Conservation (phyloP, 2,888 invertebrate species). For the Drosophila mimetica region DNA sequence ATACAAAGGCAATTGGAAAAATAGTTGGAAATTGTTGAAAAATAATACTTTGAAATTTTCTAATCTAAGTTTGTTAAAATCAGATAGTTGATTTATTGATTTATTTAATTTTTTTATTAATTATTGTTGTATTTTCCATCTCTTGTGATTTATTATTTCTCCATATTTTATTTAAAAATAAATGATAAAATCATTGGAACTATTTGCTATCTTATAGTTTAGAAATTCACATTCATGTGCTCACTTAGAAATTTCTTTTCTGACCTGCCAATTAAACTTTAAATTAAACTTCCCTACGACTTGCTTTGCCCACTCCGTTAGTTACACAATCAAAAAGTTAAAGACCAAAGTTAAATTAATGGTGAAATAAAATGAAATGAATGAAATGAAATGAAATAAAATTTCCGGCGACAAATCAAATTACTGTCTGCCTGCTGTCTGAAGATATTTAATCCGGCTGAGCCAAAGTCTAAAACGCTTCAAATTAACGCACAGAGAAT, state of each 20-base stretch:
- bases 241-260: fast-evolving
- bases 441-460: conserved; percentile 63
- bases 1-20: background rate
- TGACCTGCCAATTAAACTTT: background rate
- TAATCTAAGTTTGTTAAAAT: too few relatives aligned
- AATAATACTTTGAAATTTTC: background rate
- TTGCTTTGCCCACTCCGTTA: too few relatives aligned
- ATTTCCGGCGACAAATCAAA: conserved; percentile 59
- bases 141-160: too few relatives aligned
- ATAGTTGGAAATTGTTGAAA: background rate
- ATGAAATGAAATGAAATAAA: conserved; percentile 5
- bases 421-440: conserved; percentile 74
- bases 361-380: conserved; percentile 5
- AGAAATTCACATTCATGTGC: too few relatives aligned
- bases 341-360: conserved; percentile 24
- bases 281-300: background rate
- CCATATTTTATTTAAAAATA: too few relatives aligned
- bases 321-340: conserved; percentile 3
- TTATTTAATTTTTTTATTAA: too few relatives aligned
- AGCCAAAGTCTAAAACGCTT: conserved; percentile 52
- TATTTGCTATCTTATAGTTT: too few relatives aligned
- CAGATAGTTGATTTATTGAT: too few relatives aligned
- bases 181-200: too few relatives aligned
- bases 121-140: too few relatives aligned
- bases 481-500: conserved; percentile 73